A percentile compares a stretch with the other conserved stretches of the same genome.
Evolutionary conservation across 2,888 invertebrate genomes (phyloP).

Genomic region (Pristionchus fissidentatus): DNA sequence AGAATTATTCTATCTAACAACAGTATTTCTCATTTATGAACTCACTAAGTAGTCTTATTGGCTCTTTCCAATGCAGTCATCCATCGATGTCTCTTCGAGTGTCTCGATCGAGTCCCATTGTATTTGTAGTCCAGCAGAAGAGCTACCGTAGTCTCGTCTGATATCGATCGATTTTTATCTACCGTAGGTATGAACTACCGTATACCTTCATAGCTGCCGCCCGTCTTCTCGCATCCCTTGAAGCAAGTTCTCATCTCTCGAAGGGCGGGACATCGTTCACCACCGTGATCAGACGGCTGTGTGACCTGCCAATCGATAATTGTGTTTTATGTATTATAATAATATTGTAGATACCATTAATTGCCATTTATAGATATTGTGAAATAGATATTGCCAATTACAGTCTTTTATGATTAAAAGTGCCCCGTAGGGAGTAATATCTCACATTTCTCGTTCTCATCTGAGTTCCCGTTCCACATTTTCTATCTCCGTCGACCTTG

Average conservation of each 20-base stretch:
- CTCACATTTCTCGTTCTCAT: conserved; percentile 47
- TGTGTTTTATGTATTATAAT: too few relatives aligned
- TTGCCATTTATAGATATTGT: neutral
- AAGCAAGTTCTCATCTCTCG: conserved; percentile 66
- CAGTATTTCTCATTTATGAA: neutral
- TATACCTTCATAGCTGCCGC: conserved; percentile 46
- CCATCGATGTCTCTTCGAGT: conserved; percentile 49
- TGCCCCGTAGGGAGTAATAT: neutral
- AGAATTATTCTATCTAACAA: neutral
- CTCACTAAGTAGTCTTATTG: conserved; percentile 40
- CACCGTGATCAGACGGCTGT: conserved; percentile 60
- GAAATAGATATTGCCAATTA: too few relatives aligned
- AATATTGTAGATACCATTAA: neutral
- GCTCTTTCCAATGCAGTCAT: conserved; percentile 40
- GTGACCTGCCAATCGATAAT: conserved; percentile 50
- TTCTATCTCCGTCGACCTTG: conserved; percentile 56
- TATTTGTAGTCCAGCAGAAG: conserved; percentile 69
- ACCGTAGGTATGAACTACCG: neutral
- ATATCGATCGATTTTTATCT: conserved; percentile 15
- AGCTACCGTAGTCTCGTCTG: conserved; percentile 71
- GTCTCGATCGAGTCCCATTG: conserved; percentile 58
- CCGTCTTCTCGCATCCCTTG: conserved; percentile 52
- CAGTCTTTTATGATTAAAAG: too few relatives aligned
- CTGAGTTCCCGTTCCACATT: conserved; percentile 63
- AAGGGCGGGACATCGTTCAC: conserved; percentile 59